Conservation (phyloP, 1,140 invertebrate species). For the Dreissena polymorpha region DNA sequence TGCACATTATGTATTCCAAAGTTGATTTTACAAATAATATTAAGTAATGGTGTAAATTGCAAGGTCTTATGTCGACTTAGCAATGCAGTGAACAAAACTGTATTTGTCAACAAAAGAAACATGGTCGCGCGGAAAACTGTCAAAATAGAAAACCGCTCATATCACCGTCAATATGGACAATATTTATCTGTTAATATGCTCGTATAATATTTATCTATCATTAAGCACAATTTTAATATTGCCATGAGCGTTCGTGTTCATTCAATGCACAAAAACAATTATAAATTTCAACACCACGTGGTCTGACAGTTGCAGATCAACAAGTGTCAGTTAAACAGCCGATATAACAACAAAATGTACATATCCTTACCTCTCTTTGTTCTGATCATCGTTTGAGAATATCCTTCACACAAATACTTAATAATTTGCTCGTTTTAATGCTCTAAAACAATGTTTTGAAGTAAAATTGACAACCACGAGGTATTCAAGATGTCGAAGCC, state of each 20-base stretch:
- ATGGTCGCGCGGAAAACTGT: slow-evolving; percentile 53
- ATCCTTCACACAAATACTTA: neutral
- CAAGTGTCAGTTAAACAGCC: slow-evolving; percentile 43
- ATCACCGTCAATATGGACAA: no score
- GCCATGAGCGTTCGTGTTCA: no score
- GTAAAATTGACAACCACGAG: slow-evolving; percentile 41
- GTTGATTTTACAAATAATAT: neutral
- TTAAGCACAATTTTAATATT: no score
- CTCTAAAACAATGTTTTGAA: neutral
- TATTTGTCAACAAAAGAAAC: slow-evolving; percentile 40
- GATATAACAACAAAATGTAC: neutral
- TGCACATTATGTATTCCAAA: neutral
- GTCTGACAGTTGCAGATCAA: slow-evolving; percentile 29
- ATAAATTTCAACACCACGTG: slow-evolving; percentile 45
- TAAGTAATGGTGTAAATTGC: neutral
- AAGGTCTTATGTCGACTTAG: neutral
- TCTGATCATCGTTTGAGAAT: slow-evolving; percentile 41
- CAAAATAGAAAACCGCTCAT: slow-evolving; percentile 17
- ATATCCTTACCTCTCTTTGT: slow-evolving; percentile 57
- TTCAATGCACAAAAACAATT: no score
- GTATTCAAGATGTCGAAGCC: slow-evolving; percentile 40
- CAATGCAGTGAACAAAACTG: neutral
- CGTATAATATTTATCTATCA: no score
- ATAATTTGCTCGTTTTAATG: neutral
- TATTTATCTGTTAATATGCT: no score